These are phyloP conservation scores for Lerema accius DNA, from an alignment of 1,140 invertebrate species.

Conservation along the genomic window DNA sequence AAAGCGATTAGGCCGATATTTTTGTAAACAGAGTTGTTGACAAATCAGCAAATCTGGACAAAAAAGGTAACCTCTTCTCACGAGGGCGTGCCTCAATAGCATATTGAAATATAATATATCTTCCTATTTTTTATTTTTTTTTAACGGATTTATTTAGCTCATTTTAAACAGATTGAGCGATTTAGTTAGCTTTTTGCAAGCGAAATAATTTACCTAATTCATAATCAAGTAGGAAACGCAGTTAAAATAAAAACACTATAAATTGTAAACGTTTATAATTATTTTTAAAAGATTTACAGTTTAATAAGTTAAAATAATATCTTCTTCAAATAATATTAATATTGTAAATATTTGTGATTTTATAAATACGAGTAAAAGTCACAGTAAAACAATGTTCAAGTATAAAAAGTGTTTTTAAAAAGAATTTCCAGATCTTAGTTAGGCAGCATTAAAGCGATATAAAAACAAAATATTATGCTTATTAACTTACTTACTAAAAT, in stretches of 20 bases:
- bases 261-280: conserved; percentile 14
- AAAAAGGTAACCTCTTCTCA: too few relatives aligned
- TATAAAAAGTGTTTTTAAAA: conserved; percentile 12
- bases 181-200: too few relatives aligned
- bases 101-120: too few relatives aligned
- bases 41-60: too few relatives aligned
- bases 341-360: conserved; percentile 17
- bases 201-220: too few relatives aligned
- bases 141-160: too few relatives aligned
- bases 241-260: too few relatives aligned
- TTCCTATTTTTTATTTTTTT: too few relatives aligned
- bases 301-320: conserved; percentile 22
- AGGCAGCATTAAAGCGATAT: conserved; percentile 14
- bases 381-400: conserved; percentile 5
- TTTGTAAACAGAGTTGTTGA: too few relatives aligned
- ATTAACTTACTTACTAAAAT: conserved; percentile 17
- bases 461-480: conserved; percentile 14
- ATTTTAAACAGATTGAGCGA: too few relatives aligned
- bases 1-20: too few relatives aligned
- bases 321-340: conserved; percentile 10
- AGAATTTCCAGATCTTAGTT: conserved; percentile 13
- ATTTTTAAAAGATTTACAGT: conserved; percentile 8
- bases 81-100: too few relatives aligned
- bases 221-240: not conserved
- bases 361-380: conserved; percentile 15